These are phyloP conservation scores for Heteromurus nitidus DNA, from an alignment of 2,888 invertebrate species.

Conservation along the genomic window DNA sequence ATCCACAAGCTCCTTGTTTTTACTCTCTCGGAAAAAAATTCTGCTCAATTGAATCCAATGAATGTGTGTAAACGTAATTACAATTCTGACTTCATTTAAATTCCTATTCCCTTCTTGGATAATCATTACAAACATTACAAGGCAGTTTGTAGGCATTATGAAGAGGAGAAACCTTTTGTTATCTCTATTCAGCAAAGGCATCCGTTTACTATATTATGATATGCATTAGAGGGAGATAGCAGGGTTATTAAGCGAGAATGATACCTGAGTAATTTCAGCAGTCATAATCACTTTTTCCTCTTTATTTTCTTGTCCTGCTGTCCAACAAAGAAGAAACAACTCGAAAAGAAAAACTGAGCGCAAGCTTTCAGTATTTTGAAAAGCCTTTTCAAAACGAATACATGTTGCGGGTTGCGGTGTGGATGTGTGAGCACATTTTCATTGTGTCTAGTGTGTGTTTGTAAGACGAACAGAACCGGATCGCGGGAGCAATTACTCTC, in stretches of 20 bases:
- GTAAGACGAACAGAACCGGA: slow-evolving; percentile 42
- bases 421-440: neutral
- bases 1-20: slow-evolving; percentile 28
- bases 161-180: neutral
- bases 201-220: slow-evolving; percentile 29
- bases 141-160: slow-evolving; percentile 37
- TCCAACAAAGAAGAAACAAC: neutral
- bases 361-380: neutral
- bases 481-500: slow-evolving; percentile 52
- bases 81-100: slow-evolving; percentile 64
- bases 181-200: slow-evolving; percentile 26
- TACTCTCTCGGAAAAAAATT: slow-evolving; percentile 14
- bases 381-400: neutral
- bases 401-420: too few relatives aligned
- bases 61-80: slow-evolving; percentile 60
- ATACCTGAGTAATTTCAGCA: slow-evolving; percentile 43
- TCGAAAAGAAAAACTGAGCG: neutral
- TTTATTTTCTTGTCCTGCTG: slow-evolving; percentile 31
- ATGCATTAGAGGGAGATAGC: slow-evolving; percentile 39
- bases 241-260: slow-evolving; percentile 43
- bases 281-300: slow-evolving; percentile 54
- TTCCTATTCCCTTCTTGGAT: slow-evolving; percentile 48
- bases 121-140: slow-evolving; percentile 43
- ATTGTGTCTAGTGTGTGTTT: too few relatives aligned
- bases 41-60: slow-evolving; percentile 34